Percentiles rank a stretch among this genome's conserved stretches.
Conservation (phyloP, 2,797 vertebrate genomes). For the Sebastes minor region DNA sequence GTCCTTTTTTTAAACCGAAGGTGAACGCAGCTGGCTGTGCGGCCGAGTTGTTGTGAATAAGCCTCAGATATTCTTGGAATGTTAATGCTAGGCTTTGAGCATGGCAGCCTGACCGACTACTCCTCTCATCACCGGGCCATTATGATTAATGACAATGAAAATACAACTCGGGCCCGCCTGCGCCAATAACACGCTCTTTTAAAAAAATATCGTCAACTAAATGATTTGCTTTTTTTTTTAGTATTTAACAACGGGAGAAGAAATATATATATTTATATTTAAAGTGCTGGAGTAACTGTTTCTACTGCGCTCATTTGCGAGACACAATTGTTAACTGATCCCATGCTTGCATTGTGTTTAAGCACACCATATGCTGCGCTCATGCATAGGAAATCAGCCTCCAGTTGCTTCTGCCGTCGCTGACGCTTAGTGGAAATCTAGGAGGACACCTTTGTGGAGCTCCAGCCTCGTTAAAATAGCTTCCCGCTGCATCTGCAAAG, state of each 20-base stretch:
- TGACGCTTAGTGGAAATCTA: slow-evolving; percentile 46
- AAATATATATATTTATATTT: background rate
- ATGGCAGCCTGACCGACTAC: slow-evolving; percentile 52
- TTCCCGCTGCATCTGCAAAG: slow-evolving; percentile 69
- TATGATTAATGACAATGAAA: slow-evolving; percentile 65
- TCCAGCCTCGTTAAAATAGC: slow-evolving; percentile 79
- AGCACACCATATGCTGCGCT: slow-evolving; percentile 63
- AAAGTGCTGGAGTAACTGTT: background rate
- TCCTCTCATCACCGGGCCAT: slow-evolving; percentile 57
- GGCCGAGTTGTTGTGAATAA: slow-evolving; percentile 63
- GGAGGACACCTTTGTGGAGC: slow-evolving; percentile 58
- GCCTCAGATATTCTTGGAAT: slow-evolving; percentile 76
- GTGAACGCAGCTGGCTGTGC: slow-evolving; percentile 58
- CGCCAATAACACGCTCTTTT: slow-evolving; percentile 9
- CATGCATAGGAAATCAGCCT: slow-evolving; percentile 61
- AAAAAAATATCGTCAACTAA: background rate
- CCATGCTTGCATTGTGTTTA: slow-evolving; percentile 48
- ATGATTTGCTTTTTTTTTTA: background rate
- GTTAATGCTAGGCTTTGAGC: slow-evolving; percentile 78
- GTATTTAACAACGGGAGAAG: background rate
- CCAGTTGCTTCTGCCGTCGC: slow-evolving; percentile 26
- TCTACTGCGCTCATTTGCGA: slow-evolving; percentile 27
- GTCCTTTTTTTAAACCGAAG: slow-evolving; percentile 52
- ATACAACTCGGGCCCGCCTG: slow-evolving; percentile 22
- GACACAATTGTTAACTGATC: slow-evolving; percentile 60